phyloP scores from a whole-genome alignment of 2,888 invertebrate species.

The Eupithecia abbreviata region DNA sequence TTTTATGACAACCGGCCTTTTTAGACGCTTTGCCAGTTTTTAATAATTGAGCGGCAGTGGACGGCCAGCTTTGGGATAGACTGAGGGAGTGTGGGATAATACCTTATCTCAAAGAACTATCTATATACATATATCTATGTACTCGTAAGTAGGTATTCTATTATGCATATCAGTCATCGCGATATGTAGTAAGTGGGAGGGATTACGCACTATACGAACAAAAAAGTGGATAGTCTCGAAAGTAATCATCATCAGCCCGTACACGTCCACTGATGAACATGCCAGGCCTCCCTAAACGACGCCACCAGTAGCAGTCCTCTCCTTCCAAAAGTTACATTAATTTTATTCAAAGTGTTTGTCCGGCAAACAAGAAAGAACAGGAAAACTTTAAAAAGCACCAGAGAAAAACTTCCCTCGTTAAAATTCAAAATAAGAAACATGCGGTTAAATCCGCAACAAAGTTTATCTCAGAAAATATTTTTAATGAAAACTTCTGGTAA shows the following conservation, averaged over 20 bases:
- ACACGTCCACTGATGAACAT: too few relatives aligned
- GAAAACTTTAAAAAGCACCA: neutral
- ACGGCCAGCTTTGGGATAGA: neutral
- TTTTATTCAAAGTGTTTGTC: neutral
- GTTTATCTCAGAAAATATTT: neutral
- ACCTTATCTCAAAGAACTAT: neutral
- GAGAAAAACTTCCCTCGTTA: neutral
- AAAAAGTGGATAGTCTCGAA: too few relatives aligned
- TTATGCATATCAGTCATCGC: too few relatives aligned
- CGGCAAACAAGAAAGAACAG: neutral
- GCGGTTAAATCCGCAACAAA: neutral
- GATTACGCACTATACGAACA: too few relatives aligned
- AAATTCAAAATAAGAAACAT: slow-evolving; percentile 1
- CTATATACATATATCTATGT: too few relatives aligned
- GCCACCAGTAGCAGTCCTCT: too few relatives aligned
- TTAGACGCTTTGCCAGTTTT: slow-evolving; percentile 11
- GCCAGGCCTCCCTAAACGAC: too few relatives aligned
- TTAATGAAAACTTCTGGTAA: neutral
- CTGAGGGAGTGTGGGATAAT: neutral
- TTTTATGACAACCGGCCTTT: slow-evolving; percentile 19
- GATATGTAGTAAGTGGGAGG: too few relatives aligned
- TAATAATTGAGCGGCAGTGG: slow-evolving; percentile 18
- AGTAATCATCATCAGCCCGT: too few relatives aligned
- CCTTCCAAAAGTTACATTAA: too few relatives aligned
- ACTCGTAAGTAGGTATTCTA: too few relatives aligned